Base-by-base conservation (phyloP, 2,888 invertebrate species). In the Pemphredon lugubris region DNA sequence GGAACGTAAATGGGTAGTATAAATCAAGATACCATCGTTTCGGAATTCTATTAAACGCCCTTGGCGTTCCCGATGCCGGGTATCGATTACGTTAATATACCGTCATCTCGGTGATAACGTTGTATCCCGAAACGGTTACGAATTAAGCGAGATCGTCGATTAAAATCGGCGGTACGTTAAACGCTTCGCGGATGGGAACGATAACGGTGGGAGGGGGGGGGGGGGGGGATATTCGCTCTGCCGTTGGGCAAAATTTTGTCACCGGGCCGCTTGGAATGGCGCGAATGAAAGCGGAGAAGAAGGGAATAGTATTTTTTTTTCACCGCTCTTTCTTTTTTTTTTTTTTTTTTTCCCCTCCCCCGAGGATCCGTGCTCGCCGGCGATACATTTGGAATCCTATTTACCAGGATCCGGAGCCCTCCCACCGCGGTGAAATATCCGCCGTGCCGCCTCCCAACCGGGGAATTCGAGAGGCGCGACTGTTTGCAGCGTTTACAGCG, bases 401-500 rank as follows among this genome's bases (percentile, higher is more conserved):
- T 32, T 48, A 39, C 3, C 26, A 7, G 26, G 26, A 7, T 26
- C 7, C 26, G 4, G 26, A 7, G 26, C 26, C 4, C 26, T 26
- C 7, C 7, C 26, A 3, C 7, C 26, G 3, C 26, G 26, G 26
- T 5, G 26, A 26, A 7, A 26, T 26, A 26, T 26, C 26, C 26
- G 26, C 4, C n/a, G n/a, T n/a, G 4, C 26, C 26, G 3, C 7
- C 4, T 26, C 4, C 7, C 7, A 26, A 5, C 3, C 26, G 26
- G 26, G 3, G 7, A 5, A 26, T 26, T 7, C 23, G 18, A 26
- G 55, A 61, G 42, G 32, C 45, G 11, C 1, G 9, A 44, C 2
- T 39, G 39, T 75, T 63, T 39, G 39, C 54, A 57, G 23, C 73
- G 66, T 75, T 69, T 58, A 65, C 65, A 73, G 55, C 61, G 57